Conservation (phyloP, 2,888 invertebrate genomes). For the Dolichomitus sp. region DNA sequence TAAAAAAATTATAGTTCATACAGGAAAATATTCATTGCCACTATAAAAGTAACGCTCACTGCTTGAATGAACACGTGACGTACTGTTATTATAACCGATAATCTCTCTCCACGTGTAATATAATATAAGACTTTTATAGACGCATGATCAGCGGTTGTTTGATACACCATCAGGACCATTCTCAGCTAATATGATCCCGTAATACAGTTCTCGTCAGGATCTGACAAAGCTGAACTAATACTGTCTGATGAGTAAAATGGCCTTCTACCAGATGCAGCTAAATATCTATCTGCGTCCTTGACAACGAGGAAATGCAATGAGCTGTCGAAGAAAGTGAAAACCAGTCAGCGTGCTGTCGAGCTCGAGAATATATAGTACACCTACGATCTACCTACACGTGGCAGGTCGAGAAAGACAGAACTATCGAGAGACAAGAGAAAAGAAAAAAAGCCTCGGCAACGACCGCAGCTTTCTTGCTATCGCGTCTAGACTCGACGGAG, state of each 20-base stretch:
- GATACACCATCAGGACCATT: neutral
- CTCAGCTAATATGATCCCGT: neutral
- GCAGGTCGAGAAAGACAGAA: slow-evolving; percentile 29
- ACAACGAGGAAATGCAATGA: slow-evolving; percentile 25
- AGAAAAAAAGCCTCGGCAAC: slow-evolving; percentile 67
- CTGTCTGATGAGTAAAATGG: neutral
- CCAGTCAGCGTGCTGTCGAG: slow-evolving; percentile 48
- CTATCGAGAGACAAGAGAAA: slow-evolving; percentile 46
- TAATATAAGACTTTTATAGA: neutral
- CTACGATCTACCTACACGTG: slow-evolving; percentile 67
- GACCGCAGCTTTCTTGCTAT: slow-evolving; percentile 76
- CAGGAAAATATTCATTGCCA: no score
- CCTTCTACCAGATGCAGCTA: neutral
- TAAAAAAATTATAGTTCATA: no score
- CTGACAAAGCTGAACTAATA: neutral
- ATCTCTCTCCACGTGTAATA: neutral
- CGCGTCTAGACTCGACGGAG: slow-evolving; percentile 78
- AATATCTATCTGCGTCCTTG: slow-evolving; percentile 22
- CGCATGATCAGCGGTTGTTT: neutral
- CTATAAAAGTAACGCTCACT: no score
- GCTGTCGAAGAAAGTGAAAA: slow-evolving; percentile 51
- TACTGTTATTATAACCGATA: no score
- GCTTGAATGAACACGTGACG: no score
- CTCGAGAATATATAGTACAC: slow-evolving; percentile 53
- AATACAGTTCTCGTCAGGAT: neutral